Conservation (phyloP, 2,797 vertebrate genomes). For the Poecilia gillii region DNA sequence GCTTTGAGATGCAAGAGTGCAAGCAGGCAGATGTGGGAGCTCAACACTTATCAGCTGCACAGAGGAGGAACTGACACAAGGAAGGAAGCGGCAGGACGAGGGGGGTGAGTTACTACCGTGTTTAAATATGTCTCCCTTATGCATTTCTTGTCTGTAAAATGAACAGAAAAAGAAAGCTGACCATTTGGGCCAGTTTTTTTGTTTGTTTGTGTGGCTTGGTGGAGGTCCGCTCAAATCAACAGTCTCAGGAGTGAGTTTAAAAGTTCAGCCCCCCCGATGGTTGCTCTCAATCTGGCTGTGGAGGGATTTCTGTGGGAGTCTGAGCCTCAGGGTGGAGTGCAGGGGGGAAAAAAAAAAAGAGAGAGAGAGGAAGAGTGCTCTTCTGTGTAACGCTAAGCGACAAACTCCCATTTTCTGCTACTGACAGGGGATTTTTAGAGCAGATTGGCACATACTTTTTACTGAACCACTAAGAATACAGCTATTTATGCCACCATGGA, state of each 20-base stretch:
- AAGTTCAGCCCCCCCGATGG: constrained; percentile 78
- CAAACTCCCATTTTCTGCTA: constrained; percentile 58
- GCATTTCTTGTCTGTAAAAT: constrained; percentile 13
- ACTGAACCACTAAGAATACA: constrained; percentile 45
- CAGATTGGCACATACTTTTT: constrained; percentile 34
- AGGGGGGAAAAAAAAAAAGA: background rate
- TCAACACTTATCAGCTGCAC: constrained; percentile 50
- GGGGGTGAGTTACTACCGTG: background rate
- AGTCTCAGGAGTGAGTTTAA: constrained; percentile 67
- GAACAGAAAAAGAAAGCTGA: constrained; percentile 32
- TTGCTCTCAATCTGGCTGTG: constrained; percentile 82
- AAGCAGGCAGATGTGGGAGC: constrained; percentile 40
- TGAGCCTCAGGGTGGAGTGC: constrained; percentile 52
- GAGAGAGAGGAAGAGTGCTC: constrained; percentile 27
- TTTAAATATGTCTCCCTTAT: constrained; percentile 28
- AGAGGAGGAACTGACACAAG: constrained; percentile 36
- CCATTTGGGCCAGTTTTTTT: constrained; percentile 23
- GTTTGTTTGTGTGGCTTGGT: constrained; percentile 40
- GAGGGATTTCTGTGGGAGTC: constrained; percentile 59
- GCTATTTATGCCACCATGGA: constrained; percentile 34
- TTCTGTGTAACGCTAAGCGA: constrained; percentile 59
- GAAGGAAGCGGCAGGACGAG: background rate
- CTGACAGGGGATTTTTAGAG: constrained; percentile 49
- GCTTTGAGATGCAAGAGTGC: constrained; percentile 53
- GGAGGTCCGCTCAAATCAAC: constrained; percentile 44